Evolutionary conservation across 2,797 vertebrate genomes (phyloP).

Genomic region (Scolopax rusticola): DNA sequence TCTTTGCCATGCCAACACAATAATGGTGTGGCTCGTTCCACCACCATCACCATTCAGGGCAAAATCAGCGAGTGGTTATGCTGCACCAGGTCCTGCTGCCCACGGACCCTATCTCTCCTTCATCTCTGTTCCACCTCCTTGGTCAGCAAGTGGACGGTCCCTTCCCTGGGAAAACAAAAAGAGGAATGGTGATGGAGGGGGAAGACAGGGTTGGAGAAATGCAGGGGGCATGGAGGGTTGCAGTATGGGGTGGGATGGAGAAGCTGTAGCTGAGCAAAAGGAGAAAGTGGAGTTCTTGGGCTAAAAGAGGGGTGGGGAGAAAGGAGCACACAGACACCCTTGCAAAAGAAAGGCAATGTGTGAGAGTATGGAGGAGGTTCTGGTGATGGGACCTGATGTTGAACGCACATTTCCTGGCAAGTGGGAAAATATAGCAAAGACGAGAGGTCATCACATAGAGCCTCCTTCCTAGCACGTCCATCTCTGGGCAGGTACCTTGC

Average conservation of each 20-base stretch:
- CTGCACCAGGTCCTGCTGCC: not conserved
- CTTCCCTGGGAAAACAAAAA: not conserved
- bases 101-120: fast-evolving
- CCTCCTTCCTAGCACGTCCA: not conserved
- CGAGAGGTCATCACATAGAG: not conserved
- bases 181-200: not conserved
- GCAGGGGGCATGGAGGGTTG: not conserved
- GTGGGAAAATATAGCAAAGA: not conserved
- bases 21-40: not conserved
- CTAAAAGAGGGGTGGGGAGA: not conserved
- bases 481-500: not conserved
- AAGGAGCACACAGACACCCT: not conserved
- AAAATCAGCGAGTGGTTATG: not conserved
- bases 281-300: not conserved
- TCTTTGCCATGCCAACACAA: slow-evolving; percentile 32
- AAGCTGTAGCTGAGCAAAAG: not conserved
- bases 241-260: not conserved
- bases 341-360: not conserved
- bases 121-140: not conserved
- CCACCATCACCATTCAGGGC: fast-evolving
- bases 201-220: not conserved
- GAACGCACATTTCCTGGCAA: not conserved
- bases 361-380: not conserved
- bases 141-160: not conserved
- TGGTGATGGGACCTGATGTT: not conserved